These are phyloP conservation scores for Sepioteuthis lessoniana DNA, from an alignment of 2,888 invertebrate species.

Conservation along the genomic window DNA sequence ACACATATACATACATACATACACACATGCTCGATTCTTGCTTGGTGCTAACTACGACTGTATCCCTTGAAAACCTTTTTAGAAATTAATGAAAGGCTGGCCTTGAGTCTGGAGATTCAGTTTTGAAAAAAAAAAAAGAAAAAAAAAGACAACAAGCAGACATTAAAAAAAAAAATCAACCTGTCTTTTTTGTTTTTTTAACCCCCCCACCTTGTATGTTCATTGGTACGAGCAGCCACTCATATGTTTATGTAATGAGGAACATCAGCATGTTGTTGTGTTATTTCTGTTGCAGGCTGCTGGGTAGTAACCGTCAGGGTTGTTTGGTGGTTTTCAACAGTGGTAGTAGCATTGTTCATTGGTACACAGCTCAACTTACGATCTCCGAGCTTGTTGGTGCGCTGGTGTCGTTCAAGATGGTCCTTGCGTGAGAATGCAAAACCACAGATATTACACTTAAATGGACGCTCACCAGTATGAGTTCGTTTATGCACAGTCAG, in stretches of 20 bases:
- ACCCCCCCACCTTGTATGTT: too few species aligned
- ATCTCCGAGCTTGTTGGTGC: constrained; percentile 36
- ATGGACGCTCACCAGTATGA: background rate
- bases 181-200: too few species aligned
- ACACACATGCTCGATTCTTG: background rate
- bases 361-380: constrained; percentile 43
- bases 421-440: constrained; percentile 41
- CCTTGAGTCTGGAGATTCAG: constrained; percentile 5
- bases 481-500: constrained; percentile 43
- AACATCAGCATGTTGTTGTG: constrained; percentile 3
- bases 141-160: background rate
- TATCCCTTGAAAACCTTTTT: background rate
- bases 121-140: background rate
- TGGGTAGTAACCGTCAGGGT: background rate
- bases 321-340: constrained; percentile 2
- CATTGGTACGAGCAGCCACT: background rate
- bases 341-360: constrained; percentile 34
- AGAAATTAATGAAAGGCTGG: background rate
- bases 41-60: background rate
- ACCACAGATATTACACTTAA: constrained; percentile 38
- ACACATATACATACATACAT: too few species aligned
- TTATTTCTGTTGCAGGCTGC: constrained; percentile 4
- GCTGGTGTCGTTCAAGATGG: constrained; percentile 43
- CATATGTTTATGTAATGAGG: constrained; percentile 39
- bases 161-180: background rate